These are phyloP conservation scores for Drosophila ustulata DNA, from an alignment of 2,888 invertebrate species.

Conservation along the genomic window DNA sequence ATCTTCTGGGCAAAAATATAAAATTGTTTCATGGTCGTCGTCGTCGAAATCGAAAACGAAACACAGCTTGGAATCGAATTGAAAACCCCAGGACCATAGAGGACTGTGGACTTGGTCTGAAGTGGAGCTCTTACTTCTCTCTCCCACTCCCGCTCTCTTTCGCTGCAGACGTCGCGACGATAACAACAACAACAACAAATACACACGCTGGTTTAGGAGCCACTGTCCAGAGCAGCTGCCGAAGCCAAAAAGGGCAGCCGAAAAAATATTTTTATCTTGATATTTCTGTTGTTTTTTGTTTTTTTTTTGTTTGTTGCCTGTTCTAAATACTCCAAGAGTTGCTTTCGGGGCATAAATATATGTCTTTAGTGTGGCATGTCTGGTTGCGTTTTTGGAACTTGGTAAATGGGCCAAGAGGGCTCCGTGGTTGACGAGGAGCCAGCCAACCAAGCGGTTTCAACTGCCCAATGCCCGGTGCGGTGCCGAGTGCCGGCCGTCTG, in stretches of 20 bases:
- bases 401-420: conserved; percentile 62
- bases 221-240: conserved; percentile 53
- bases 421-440: conserved; percentile 3
- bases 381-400: conserved; percentile 76
- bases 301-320: conserved; percentile 38
- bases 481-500: conserved; percentile 44
- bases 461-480: neutral
- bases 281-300: conserved; percentile 55
- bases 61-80: conserved; percentile 66
- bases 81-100: conserved; percentile 57
- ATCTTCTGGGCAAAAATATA: conserved; percentile 74
- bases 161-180: conserved; percentile 49
- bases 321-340: conserved; percentile 75
- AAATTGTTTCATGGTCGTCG: conserved; percentile 74
- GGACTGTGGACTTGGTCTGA: conserved; percentile 18
- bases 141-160: neutral
- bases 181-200: conserved; percentile 60
- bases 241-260: conserved; percentile 67
- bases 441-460: conserved; percentile 1
- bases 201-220: conserved; percentile 64
- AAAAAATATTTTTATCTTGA: conserved; percentile 80
- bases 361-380: conserved; percentile 78
- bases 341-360: conserved; percentile 72
- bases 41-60: conserved; percentile 63
- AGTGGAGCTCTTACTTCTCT: neutral